Percentiles rank a stretch among this genome's conserved stretches.
Evolutionary conservation across 92 coral and sea anemone species (phyloP).

Genomic region (Pocillopora grandis): DNA sequence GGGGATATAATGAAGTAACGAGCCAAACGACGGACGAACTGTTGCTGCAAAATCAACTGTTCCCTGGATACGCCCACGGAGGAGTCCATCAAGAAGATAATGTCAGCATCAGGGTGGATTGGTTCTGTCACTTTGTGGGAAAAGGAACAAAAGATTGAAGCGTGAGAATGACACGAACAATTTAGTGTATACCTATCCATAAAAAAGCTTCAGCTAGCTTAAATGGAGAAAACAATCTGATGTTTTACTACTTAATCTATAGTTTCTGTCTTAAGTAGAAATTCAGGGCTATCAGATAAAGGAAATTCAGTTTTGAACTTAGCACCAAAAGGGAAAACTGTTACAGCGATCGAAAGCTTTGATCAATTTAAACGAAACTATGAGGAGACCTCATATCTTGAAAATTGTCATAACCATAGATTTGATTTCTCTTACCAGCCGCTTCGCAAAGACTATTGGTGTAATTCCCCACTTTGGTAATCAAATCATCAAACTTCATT

Average conservation of each 20-base stretch:
- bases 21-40: conserved; percentile 67
- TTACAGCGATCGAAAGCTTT: too few species aligned
- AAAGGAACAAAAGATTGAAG: not conserved
- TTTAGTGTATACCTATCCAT: too few species aligned
- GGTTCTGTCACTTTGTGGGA: conserved; percentile 34
- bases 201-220: too few species aligned
- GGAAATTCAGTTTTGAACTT: too few species aligned
- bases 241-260: not conserved
- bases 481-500: conserved; percentile 54
- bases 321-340: too few species aligned
- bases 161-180: not conserved
- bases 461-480: conserved; percentile 33
- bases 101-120: conserved; percentile 57
- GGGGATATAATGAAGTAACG: conserved; percentile 66
- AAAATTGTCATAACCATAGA: too few species aligned
- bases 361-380: too few species aligned
- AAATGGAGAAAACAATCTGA: not conserved
- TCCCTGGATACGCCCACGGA: conserved; percentile 67
- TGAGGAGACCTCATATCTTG: too few species aligned
- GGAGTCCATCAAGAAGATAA: conserved; percentile 82
- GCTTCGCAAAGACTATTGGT: conserved; percentile 33
- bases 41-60: conserved; percentile 64
- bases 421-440: conserved; percentile 27
- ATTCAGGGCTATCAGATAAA: too few species aligned
- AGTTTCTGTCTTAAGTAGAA: too few species aligned